phyloP scores from a whole-genome alignment of 2,113 vertebrate genomes.

The Apteryx owenii region DNA sequence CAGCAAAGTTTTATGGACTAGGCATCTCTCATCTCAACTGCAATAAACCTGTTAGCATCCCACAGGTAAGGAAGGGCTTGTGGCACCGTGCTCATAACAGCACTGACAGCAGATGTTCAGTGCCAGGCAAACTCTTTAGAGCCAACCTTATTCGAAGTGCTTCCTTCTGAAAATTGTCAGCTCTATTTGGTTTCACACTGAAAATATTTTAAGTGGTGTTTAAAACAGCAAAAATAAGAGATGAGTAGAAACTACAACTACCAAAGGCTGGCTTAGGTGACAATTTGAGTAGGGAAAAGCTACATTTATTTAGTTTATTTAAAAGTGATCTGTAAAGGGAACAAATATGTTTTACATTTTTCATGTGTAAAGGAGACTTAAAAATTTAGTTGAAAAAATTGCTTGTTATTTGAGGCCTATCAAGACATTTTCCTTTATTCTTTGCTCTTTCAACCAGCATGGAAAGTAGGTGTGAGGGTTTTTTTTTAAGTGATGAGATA shows the following conservation, averaged over 20 bases:
- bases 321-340: background rate
- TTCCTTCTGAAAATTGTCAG: background rate
- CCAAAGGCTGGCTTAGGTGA: constrained; percentile 26
- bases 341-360: constrained; percentile 41
- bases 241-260: background rate
- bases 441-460: background rate
- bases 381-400: background rate
- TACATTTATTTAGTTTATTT: constrained; percentile 32
- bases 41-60: background rate
- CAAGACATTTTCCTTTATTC: background rate
- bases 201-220: background rate
- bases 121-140: constrained; percentile 13
- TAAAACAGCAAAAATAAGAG: background rate
- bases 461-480: background rate
- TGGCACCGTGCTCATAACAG: constrained; percentile 8
- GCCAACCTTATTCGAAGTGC: background rate
- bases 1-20: background rate
- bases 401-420: constrained; percentile 3
- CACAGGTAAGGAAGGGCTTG: background rate
- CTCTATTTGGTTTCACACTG: background rate
- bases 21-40: background rate
- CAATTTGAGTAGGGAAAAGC: background rate
- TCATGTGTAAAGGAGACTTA: background rate
- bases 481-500: background rate
- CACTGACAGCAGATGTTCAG: constrained; percentile 6